phyloP scores from a whole-genome alignment of 2,888 invertebrate genomes.

The Drosophila cognata region DNA sequence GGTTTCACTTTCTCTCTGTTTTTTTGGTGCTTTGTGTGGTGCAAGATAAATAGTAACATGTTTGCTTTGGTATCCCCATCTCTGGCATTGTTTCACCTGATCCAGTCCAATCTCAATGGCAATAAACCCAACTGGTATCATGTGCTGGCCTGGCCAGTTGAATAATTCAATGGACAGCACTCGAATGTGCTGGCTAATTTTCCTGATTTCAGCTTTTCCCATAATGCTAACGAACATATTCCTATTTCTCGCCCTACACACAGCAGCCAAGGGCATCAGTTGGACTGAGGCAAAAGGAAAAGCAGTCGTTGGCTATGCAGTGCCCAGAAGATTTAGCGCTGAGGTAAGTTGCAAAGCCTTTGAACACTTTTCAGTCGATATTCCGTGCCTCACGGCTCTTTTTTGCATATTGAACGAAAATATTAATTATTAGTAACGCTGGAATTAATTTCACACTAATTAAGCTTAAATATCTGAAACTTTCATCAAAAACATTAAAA shows the following conservation, averaged over 20 bases:
- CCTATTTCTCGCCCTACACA: not conserved
- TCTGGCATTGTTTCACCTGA: not conserved
- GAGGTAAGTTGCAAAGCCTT: conserved; percentile 30
- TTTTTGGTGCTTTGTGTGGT: conserved; percentile 53
- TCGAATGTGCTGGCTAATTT: conserved; percentile 57
- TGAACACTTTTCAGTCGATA: conserved; percentile 21
- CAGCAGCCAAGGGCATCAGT: conserved; percentile 1
- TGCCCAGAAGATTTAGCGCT: not conserved
- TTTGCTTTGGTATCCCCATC: conserved; percentile 45
- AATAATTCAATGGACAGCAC: conserved; percentile 57
- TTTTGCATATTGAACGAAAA: not conserved
- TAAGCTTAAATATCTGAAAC: not conserved
- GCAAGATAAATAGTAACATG: conserved; percentile 74
- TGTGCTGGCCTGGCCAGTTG: conserved; percentile 35
- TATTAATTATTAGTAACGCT: not conserved
- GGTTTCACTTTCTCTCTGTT: conserved; percentile 8
- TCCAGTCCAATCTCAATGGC: conserved; percentile 9
- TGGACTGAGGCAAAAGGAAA: not conserved
- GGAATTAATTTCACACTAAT: not conserved
- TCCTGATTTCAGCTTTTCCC: conserved; percentile 28
- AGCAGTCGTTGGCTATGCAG: conserved; percentile 6
- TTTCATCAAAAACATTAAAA: not conserved
- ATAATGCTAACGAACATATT: conserved; percentile 38
- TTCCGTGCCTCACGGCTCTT: not conserved
- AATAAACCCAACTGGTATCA: conserved; percentile 43